Conservation (phyloP, 2,113 vertebrate species). For the Speoplatyrhinus poulsoni region DNA sequence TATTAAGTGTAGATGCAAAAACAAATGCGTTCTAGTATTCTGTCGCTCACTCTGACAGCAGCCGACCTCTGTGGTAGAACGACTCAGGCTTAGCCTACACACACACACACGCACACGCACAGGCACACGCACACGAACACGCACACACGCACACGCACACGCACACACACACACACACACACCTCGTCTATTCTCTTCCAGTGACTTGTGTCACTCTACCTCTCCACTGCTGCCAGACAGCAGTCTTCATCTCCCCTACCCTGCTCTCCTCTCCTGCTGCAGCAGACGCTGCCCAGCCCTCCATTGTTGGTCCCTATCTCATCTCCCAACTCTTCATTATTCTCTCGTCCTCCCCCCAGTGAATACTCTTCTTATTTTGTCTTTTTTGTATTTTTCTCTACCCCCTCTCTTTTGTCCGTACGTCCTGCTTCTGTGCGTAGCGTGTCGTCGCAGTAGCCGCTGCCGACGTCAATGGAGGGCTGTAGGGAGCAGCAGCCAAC, state of each 20-base stretch:
- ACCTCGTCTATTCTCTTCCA: conserved; percentile 28
- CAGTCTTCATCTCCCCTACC: conserved; percentile 43
- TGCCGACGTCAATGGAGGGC: conserved; percentile 44
- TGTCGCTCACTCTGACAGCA: conserved; percentile 45
- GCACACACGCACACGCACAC: conserved; percentile 16
- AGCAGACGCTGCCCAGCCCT: conserved; percentile 38
- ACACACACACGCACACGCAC: conserved; percentile 22
- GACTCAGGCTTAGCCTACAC: conserved; percentile 43
- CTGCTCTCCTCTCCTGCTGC: neutral
- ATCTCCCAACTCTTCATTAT: conserved; percentile 13
- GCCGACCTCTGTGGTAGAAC: conserved; percentile 43
- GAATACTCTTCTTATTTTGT: conserved; percentile 13
- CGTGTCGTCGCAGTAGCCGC: conserved; percentile 48
- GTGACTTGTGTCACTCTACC: conserved; percentile 51
- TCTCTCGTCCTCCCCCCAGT: conserved; percentile 21
- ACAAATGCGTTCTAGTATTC: conserved; percentile 17
- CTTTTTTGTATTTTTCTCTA: conserved; percentile 17
- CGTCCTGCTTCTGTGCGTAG: conserved; percentile 14
- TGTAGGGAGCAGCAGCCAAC: conserved; percentile 23
- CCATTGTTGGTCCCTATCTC: conserved; percentile 2
- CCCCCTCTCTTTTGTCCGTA: conserved; percentile 20
- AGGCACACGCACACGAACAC: conserved; percentile 5
- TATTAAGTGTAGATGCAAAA: neutral
- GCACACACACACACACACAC: conserved; percentile 24
- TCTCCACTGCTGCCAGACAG: conserved; percentile 50